Evolutionary conservation across 2,113 vertebrate species (phyloP), one percentile per base, ranked within the genome.

Genomic region (Mungos mungo): DNA sequence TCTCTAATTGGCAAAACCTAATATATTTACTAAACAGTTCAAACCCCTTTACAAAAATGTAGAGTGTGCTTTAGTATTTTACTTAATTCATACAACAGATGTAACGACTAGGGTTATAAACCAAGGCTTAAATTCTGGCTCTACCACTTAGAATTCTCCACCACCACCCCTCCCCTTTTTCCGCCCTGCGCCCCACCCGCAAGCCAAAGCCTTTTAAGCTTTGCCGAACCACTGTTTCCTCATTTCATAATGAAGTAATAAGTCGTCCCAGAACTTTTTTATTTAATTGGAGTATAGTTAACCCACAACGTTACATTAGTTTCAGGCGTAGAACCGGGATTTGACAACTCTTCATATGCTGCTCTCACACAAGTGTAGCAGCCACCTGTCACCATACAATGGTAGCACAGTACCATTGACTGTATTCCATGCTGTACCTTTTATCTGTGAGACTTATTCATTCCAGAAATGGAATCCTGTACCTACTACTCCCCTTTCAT

Each of bases 181-280:
- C 50, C 41, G 41, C 41, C 41, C 41, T 41, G 41, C 7, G 21
- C 57, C 57, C 8, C 57, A 21, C 57, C 57, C 8, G 8, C 57
- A 21, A 25, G 57, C 57, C 57, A 60, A 33, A 80, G 23, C 91
- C 74, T 19, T 60, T 60, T 63, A 60, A 86, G 85, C 11, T 60
- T 93, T 29, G 23, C 74, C 45, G 19, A 82, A 18, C 29, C 47
- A 52, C 10, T 80, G 18, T n/a, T 89, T 77, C 11, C 23, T 94
- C 29, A 35, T 81, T 94, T 95, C 31, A 35, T 54, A 90, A 84
- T 85, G 27, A 96, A 92, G 54, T 88, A 85, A 76, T 60, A 88
- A 88, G 93, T 79, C 45, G 81, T 68, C 5, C 33, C 35, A 33
- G 14, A 92, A 7, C 68, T 66, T 47, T 60, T 87, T 2, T 45